Evolutionary conservation across 2,113 vertebrate genomes (phyloP).

Genomic region (Myrmophylax atrothorax): DNA sequence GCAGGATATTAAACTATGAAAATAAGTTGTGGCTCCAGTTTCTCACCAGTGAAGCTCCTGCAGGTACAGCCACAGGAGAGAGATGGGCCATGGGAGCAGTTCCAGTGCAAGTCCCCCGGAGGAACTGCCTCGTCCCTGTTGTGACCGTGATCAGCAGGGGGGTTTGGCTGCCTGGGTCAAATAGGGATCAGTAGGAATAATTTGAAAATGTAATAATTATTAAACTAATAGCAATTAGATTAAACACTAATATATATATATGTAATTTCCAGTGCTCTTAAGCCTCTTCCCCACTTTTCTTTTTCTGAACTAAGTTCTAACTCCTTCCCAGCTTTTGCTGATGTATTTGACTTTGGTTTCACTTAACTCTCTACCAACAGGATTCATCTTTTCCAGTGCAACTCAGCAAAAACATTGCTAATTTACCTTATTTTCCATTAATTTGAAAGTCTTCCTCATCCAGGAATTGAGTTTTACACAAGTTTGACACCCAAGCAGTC

Average conservation of each 20-base stretch:
- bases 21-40: background rate
- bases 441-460: background rate
- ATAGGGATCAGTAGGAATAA: background rate
- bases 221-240: slow-evolving; percentile 13
- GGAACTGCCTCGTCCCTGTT: slow-evolving; percentile 7
- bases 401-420: background rate
- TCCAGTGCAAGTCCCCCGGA: background rate
- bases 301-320: background rate
- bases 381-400: background rate
- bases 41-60: background rate
- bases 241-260: slow-evolving; percentile 7
- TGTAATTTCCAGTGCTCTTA: background rate
- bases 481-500: background rate
- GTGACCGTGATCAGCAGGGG: background rate
- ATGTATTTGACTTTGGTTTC: background rate
- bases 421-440: background rate
- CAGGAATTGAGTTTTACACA: background rate
- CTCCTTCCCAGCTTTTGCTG: background rate
- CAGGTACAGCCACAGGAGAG: background rate
- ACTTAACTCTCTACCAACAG: background rate
- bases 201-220: slow-evolving; percentile 1
- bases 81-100: background rate
- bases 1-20: background rate
- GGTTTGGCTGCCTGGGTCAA: slow-evolving; percentile 11
- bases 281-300: background rate